Evolutionary conservation across 2,888 invertebrate species (phyloP), one percentile per base, ranked within the genome.

Genomic region (Epinotia brunnichana): DNA sequence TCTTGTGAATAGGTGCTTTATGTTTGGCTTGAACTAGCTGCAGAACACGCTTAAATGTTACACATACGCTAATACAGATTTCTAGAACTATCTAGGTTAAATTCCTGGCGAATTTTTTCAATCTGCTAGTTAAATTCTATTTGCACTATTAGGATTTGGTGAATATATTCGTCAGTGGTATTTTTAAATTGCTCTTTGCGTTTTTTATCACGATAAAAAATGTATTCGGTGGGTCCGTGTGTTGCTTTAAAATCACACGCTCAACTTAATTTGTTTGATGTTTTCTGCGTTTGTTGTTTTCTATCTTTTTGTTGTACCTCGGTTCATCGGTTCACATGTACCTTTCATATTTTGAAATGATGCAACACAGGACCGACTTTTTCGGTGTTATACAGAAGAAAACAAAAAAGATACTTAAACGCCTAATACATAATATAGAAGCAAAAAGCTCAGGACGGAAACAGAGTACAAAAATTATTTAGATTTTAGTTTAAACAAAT

Each of bases 191-290:
- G 29, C 29, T 3, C 9, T 29, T 35, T 7, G 15, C n/a, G 17
- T 19, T 59, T 59, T 59, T 59, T 17, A 29, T 17, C 39, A 2
- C 39, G 3, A 10, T 10, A 59, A 53, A 53, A 5, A 24, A 69
- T 39, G 11, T 61, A 53, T 53, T 69, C 60, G 60, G 24, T 59
- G 19, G 19, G 17, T 35, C 35, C 35, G 57, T 29, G 57, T 29
- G 59, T 59, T 59, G 35, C 35, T 59, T 59, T 59, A 59, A 59
- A 59, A 59, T 59, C 59, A 59, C 39, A 39, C 59, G 59, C 35
- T 29, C n/a, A 59, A 59, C 35, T 59, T 39, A 39, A 59, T 59
- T 10, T 9, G 59, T 59, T 39, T 59, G 15, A 21, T 24, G 56
- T 56, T 53, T 53, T 53, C n/a, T 48, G n/a, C 48, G 48, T 53